Evolutionary conservation across 2,888 invertebrate species (phyloP).

Genomic region (Schrankia costaestrigalis): DNA sequence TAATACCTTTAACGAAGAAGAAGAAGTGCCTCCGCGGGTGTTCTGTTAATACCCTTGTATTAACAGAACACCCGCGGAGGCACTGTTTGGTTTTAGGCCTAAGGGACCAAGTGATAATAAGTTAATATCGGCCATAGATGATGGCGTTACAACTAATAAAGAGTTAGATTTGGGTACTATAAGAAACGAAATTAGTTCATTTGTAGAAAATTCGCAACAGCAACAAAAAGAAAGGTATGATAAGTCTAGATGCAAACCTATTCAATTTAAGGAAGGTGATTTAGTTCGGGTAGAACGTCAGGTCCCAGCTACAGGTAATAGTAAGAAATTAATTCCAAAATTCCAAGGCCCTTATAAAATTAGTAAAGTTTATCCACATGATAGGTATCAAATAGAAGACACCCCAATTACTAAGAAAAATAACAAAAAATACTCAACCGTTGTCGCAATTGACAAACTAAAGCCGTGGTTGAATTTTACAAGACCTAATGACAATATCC

Average conservation of each 20-base stretch:
- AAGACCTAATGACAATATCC: not conserved
- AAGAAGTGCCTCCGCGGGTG: no score
- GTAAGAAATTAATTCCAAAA: slow-evolving; percentile 18
- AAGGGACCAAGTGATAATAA: not conserved
- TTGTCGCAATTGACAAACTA: not conserved
- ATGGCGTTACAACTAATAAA: not conserved
- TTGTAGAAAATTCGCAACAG: not conserved
- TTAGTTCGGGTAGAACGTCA: slow-evolving; percentile 16
- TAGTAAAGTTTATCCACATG: slow-evolving; percentile 8
- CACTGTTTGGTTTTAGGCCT: slow-evolving; percentile 2
- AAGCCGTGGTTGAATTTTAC: not conserved
- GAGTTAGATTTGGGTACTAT: slow-evolving; percentile 1
- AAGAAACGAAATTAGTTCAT: not conserved
- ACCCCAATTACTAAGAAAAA: slow-evolving; percentile 7
- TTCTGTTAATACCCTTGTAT: no score
- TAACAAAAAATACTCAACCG: not conserved
- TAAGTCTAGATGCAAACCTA: not conserved
- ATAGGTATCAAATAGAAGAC: slow-evolving; percentile 14
- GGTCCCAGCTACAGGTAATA: slow-evolving; percentile 13
- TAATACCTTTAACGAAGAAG: slow-evolving; percentile 3
- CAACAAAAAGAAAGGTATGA: slow-evolving; percentile 4
- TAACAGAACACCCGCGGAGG: slow-evolving; percentile 1
- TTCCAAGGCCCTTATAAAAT: slow-evolving; percentile 17
- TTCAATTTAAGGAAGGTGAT: slow-evolving; percentile 8
- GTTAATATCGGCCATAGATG: not conserved